These are phyloP conservation scores for Ariopsis seemanni DNA, from an alignment of 2,113 vertebrate species.

Conservation along the genomic window DNA sequence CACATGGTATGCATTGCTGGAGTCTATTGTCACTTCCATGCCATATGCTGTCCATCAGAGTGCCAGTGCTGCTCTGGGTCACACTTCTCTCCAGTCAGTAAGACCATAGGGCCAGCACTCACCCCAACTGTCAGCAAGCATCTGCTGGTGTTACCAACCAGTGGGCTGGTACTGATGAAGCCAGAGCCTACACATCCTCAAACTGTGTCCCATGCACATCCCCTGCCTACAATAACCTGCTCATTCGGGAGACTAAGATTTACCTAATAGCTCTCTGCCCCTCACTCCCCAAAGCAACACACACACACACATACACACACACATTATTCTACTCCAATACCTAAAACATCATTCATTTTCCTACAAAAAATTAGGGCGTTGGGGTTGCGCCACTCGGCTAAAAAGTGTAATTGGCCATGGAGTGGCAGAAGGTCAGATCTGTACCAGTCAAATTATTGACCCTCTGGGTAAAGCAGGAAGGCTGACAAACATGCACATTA, in stretches of 20 bases:
- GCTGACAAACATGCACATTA: conserved; percentile 31
- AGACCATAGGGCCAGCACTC: conserved; percentile 71
- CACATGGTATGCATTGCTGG: conserved; percentile 62
- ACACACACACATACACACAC: conserved; percentile 22
- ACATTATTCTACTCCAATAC: conserved; percentile 31
- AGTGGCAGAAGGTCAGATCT: conserved; percentile 64
- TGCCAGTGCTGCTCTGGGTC: conserved; percentile 68
- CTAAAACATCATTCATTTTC: conserved; percentile 16
- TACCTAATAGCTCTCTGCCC: neutral
- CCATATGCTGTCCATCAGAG: conserved; percentile 74
- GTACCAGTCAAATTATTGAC: conserved; percentile 38
- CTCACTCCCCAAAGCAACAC: neutral
- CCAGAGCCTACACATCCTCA: conserved; percentile 58
- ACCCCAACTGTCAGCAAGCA: conserved; percentile 72
- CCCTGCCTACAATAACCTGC: conserved; percentile 40
- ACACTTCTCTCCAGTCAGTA: conserved; percentile 63
- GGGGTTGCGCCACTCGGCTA: neutral
- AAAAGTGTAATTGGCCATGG: conserved; percentile 46
- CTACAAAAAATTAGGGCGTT: neutral
- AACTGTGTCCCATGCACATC: conserved; percentile 59
- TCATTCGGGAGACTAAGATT: conserved; percentile 24
- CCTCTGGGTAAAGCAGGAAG: conserved; percentile 25
- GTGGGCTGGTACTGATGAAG: conserved; percentile 62
- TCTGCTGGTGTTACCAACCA: conserved; percentile 71
- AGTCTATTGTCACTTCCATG: conserved; percentile 70